Conservation (phyloP, 2,113 vertebrate genomes). For the Menidia beryllina region DNA sequence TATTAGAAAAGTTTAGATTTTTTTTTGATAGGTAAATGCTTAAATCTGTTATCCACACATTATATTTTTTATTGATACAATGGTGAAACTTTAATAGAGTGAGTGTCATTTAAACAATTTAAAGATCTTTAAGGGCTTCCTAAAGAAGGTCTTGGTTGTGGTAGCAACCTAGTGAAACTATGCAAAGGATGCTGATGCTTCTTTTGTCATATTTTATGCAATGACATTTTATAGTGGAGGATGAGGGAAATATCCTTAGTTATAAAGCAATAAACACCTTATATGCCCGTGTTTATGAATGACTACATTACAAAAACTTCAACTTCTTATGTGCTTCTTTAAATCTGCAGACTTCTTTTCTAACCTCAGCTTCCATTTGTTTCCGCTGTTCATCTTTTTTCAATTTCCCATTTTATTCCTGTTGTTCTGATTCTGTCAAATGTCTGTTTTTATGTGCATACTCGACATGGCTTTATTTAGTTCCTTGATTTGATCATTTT, state of each 20-base stretch:
- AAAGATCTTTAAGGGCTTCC: not conserved
- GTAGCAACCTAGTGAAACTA: too few relatives aligned
- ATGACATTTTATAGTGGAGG: not conserved
- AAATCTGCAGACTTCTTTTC: too few relatives aligned
- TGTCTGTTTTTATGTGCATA: not conserved
- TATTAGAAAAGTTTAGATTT: too few relatives aligned
- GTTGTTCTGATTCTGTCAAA: too few relatives aligned
- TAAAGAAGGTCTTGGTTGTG: not conserved
- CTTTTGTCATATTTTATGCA: too few relatives aligned
- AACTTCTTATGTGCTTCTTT: not conserved
- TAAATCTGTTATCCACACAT: too few relatives aligned
- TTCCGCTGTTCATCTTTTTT: not conserved
- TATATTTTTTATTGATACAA: too few relatives aligned
- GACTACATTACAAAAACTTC: not conserved
- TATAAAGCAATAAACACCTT: not conserved
- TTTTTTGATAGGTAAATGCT: too few relatives aligned
- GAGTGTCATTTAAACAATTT: not conserved
- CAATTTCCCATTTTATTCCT: not conserved
- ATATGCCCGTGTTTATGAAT: too few relatives aligned
- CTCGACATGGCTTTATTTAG: not conserved
- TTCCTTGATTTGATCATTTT: constrained; percentile 1
- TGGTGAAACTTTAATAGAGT: not conserved
- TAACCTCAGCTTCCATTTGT: too few relatives aligned
- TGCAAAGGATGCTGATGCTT: too few relatives aligned
- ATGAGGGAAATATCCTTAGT: not conserved